These are phyloP conservation scores for Sprattus sprattus DNA, from an alignment of 2,113 vertebrate genomes.

Conservation along the genomic window DNA sequence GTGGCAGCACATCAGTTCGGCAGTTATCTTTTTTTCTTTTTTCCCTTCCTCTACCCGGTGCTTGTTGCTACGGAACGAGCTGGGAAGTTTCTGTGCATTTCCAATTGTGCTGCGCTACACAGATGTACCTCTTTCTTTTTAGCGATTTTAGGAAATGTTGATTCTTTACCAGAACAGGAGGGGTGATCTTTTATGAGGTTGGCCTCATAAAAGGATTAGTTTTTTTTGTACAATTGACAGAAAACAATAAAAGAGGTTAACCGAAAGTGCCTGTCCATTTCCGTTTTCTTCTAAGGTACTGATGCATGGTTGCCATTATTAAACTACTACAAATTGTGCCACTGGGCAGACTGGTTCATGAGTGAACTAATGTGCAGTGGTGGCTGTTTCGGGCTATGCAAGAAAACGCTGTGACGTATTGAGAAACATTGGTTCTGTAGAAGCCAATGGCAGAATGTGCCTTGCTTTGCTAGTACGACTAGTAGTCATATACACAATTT, in stretches of 20 bases:
- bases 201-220: not conserved
- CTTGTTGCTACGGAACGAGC: not conserved
- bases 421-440: not conserved
- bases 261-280: not conserved
- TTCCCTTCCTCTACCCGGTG: not conserved
- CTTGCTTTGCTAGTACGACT: not conserved
- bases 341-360: not conserved
- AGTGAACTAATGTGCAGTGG: too few species aligned
- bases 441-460: not conserved
- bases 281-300: not conserved
- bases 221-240: conserved; percentile 58
- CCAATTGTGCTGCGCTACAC: not conserved
- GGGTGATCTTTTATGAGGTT: conserved; percentile 3
- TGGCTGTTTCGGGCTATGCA: not conserved
- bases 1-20: not conserved
- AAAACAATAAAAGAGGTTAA: conserved; percentile 43
- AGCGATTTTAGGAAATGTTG: not conserved
- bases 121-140: not conserved
- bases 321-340: not conserved
- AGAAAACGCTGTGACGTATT: not conserved
- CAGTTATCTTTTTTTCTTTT: not conserved
- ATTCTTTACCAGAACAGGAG: not conserved
- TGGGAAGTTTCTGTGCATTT: too few species aligned
- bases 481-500: not conserved
- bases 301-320: not conserved